A percentile compares a stretch with the other conserved stretches of the same genome.
phyloP scores from a whole-genome alignment of 1,140 invertebrate species.

The Eupeodes corollae region DNA sequence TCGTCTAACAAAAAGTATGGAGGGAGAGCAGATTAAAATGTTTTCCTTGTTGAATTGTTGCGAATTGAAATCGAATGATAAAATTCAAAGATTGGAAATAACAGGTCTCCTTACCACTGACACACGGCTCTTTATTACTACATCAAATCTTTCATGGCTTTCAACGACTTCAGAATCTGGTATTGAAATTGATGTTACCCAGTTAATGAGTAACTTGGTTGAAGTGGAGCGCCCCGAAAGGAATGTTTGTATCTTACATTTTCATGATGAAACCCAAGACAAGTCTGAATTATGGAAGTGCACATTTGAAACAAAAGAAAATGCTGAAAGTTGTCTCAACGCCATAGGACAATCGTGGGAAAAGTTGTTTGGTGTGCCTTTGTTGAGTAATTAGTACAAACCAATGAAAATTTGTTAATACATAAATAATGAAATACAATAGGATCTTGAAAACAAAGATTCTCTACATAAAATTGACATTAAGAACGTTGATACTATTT shows the following conservation, averaged over 20 bases:
- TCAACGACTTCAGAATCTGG: conserved; percentile 9
- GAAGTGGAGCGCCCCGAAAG: conserved; percentile 37
- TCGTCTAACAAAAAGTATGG: conserved; percentile 20
- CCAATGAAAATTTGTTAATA: background rate
- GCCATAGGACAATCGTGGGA: conserved; percentile 29
- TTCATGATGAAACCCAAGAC: conserved; percentile 29
- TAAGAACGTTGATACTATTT: background rate
- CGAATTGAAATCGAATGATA: conserved; percentile 26
- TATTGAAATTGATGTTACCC: conserved; percentile 26
- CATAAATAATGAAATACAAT: background rate
- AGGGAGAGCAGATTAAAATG: conserved; percentile 31
- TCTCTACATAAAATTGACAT: background rate
- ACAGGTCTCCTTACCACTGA: conserved; percentile 33
- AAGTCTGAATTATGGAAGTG: conserved; percentile 28
- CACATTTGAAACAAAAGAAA: conserved; percentile 23
- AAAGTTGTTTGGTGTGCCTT: conserved; percentile 30
- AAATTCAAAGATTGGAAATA: conserved; percentile 22
- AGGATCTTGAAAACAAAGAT: background rate
- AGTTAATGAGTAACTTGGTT: conserved; percentile 43
- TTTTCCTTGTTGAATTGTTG: conserved; percentile 38
- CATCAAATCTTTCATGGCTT: conserved; percentile 39
- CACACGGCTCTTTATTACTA: conserved; percentile 29
- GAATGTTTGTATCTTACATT: conserved; percentile 21
- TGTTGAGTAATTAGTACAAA: conserved; percentile 16
- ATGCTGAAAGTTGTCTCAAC: conserved; percentile 22